Conservation (phyloP, 2,113 vertebrate species). For the Phyllopteryx taeniolatus region DNA sequence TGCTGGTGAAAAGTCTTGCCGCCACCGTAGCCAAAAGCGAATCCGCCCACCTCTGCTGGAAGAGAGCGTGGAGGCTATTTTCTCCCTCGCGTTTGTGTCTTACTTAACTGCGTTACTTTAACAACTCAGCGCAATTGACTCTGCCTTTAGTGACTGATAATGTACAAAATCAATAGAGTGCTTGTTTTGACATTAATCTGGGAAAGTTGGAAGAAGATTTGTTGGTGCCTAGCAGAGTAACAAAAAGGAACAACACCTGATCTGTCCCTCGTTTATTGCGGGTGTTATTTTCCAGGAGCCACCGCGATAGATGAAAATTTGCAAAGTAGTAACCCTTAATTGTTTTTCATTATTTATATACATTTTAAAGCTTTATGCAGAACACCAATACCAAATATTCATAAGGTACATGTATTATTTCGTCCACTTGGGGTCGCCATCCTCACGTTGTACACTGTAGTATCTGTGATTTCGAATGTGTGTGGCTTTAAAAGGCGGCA, state of each 20-base stretch:
- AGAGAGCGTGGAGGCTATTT: conserved; percentile 1
- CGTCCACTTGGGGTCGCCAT: too few relatives aligned
- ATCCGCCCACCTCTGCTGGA: conserved; percentile 1
- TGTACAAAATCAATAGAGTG: background rate
- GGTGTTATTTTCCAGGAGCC: too few relatives aligned
- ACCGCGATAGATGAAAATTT: too few relatives aligned
- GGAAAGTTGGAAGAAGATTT: background rate
- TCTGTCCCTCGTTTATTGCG: background rate
- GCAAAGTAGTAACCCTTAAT: too few relatives aligned
- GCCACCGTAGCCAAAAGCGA: background rate
- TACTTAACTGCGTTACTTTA: background rate
- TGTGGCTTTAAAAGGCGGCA: too few relatives aligned
- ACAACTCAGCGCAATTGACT: background rate
- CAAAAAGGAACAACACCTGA: background rate
- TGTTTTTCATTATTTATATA: too few relatives aligned
- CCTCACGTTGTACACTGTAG: too few relatives aligned
- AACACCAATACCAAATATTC: too few relatives aligned
- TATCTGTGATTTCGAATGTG: too few relatives aligned
- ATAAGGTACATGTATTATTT: too few relatives aligned
- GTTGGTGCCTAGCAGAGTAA: too few relatives aligned
- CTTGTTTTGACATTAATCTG: background rate
- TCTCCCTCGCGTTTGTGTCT: background rate
- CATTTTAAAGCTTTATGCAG: too few relatives aligned
- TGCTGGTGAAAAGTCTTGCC: background rate
- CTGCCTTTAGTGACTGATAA: background rate